Base-by-base conservation (phyloP, 92 coral and sea anemone genomes). In the Porites lobata region DNA sequence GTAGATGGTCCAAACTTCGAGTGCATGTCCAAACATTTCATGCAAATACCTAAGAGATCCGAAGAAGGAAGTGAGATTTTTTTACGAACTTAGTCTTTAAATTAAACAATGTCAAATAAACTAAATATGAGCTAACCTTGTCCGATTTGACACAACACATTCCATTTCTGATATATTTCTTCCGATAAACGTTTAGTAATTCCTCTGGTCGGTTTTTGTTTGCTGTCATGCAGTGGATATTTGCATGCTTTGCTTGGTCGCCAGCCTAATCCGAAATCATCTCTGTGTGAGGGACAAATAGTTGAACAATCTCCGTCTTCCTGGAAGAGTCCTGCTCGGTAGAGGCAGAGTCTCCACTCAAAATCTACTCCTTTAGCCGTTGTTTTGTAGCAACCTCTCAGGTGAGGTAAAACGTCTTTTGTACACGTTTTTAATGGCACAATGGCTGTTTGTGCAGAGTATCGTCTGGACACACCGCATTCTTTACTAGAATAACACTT, bases 231-330 rank as follows among this genome's bases (percentile, higher is more conserved):
- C 54, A 13, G 11, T 7, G 76, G 76, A 38, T 71, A 9, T 15
- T 38, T 38, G 3, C 76, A 71, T 1, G 9, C 22, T 19, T 71
- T 71, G 57, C 76, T 71, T 15, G 76, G 76, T 20, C 57, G 54
- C 58, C 58, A 71, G 3, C 58, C 76, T 15, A 71, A 50, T 24
- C 57, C 76, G n/a, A 61, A 58, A n/a, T 78, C 69, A 61, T 78
- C 70, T 59, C 56, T 61, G 22, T 26, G 70, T 22, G 3, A 26
- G 29, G 70, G 70, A n/a, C 71, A 78, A 62, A 78, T 61, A n/a
- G 83, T 79, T 17, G 38, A n/a, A 12, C 47, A 79, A 21, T 65
- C 63, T n/a, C 73, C 72, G n/a, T 19, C 61, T 18, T 66, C 71
- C 8, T 75, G 11, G n/a, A 75, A 75, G 26, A 24, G 26, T 24